These are phyloP conservation scores for Achatina immaculata DNA, from an alignment of 1,140 invertebrate genomes.

Conservation along the genomic window DNA sequence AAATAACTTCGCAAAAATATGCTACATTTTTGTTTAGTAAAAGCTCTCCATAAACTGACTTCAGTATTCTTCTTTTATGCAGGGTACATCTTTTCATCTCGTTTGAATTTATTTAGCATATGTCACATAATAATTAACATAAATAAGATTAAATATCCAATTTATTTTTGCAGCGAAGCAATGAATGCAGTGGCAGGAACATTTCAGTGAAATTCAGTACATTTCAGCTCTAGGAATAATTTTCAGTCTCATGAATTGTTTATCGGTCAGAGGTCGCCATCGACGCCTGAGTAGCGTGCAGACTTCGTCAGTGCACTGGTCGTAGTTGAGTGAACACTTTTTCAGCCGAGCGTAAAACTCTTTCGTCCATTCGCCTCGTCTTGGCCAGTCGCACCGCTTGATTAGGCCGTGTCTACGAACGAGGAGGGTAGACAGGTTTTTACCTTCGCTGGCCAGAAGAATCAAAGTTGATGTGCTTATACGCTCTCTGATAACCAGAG, in stretches of 20 bases:
- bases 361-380: slow-evolving; percentile 77
- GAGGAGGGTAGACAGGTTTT: slow-evolving; percentile 77
- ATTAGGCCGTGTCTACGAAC: slow-evolving; percentile 80
- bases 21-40: no score
- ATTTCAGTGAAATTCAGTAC: background rate
- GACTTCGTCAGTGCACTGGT: slow-evolving; percentile 79
- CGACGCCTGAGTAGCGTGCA: slow-evolving; percentile 78
- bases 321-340: slow-evolving; percentile 75
- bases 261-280: slow-evolving; percentile 82
- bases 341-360: slow-evolving; percentile 80
- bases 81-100: no score
- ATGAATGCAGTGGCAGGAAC: no score
- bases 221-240: slow-evolving; percentile 26
- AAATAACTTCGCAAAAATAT: no score
- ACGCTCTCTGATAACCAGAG: slow-evolving; percentile 81
- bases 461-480: slow-evolving; percentile 85
- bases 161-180: no score
- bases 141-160: no score
- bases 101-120: no score
- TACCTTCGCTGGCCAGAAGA: slow-evolving; percentile 77
- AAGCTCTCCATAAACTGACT: no score
- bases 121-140: no score
- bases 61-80: no score
- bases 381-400: slow-evolving; percentile 63
- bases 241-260: slow-evolving; percentile 43